Conservation (phyloP, 2,113 vertebrate genomes). For the Todiramphus saurophagus region DNA sequence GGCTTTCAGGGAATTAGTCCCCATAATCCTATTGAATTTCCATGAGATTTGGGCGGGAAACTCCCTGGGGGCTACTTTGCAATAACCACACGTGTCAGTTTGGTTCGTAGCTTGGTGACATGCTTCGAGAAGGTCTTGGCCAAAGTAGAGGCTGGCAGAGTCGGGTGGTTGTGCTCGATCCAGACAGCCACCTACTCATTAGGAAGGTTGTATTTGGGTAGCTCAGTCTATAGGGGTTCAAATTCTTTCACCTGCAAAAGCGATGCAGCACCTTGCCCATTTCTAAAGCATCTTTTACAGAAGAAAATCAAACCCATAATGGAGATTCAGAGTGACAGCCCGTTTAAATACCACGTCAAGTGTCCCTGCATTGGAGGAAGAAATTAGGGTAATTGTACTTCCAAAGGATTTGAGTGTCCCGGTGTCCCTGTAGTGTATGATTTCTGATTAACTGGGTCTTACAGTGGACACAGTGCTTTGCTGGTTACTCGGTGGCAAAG, state of each 20-base stretch:
- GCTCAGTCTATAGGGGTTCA: background rate
- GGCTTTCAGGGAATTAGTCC: background rate
- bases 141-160: background rate
- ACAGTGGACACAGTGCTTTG: background rate
- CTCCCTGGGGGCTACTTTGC: background rate
- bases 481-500: constrained; percentile 27
- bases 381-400: constrained; percentile 22
- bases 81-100: background rate
- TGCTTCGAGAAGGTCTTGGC: background rate
- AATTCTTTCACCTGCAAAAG: background rate
- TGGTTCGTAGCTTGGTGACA: background rate
- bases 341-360: constrained; percentile 25
- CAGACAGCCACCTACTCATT: background rate
- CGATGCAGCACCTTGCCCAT: background rate
- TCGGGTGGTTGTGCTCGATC: background rate
- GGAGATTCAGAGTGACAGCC: constrained; percentile 34
- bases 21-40: background rate
- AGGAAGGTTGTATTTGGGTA: background rate
- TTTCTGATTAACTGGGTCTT: constrained; percentile 32
- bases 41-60: background rate
- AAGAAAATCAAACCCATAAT: constrained; percentile 33
- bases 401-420: constrained; percentile 1
- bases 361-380: constrained; percentile 16
- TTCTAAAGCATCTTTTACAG: constrained; percentile 16
- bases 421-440: background rate